These are phyloP conservation scores for Anguilla anguilla DNA, from an alignment of 2,797 vertebrate species.

Conservation along the genomic window DNA sequence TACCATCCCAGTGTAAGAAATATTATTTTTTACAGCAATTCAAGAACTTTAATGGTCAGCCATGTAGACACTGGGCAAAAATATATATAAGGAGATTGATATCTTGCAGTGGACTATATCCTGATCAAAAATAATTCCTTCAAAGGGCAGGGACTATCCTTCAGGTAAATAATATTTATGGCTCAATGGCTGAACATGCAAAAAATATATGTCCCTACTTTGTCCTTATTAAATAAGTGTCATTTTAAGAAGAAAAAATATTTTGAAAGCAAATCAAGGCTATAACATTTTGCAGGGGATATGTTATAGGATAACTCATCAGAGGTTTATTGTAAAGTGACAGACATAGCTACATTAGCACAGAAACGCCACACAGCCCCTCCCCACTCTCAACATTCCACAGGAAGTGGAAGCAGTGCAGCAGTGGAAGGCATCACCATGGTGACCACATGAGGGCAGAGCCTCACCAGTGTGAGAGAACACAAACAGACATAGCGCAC, in stretches of 20 bases:
- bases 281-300: not conserved
- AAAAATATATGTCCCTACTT: no score
- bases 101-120: not conserved
- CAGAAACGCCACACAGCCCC: not conserved
- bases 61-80: not conserved
- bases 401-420: not conserved
- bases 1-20: not conserved
- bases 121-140: not conserved
- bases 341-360: not conserved
- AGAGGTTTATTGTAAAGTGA: not conserved
- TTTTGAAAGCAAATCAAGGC: not conserved
- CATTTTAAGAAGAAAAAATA: no score
- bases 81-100: not conserved
- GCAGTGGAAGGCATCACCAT: conserved; percentile 2
- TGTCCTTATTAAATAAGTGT: no score
- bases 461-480: not conserved
- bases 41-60: not conserved
- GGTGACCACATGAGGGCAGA: conserved; percentile 27
- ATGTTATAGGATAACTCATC: not conserved
- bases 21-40: not conserved
- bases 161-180: not conserved
- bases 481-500: not conserved
- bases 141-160: not conserved
- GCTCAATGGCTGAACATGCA: not conserved
- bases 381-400: not conserved